These are phyloP conservation scores for Zaprionus capensis DNA, from an alignment of 1,140 invertebrate species.

Conservation along the genomic window DNA sequence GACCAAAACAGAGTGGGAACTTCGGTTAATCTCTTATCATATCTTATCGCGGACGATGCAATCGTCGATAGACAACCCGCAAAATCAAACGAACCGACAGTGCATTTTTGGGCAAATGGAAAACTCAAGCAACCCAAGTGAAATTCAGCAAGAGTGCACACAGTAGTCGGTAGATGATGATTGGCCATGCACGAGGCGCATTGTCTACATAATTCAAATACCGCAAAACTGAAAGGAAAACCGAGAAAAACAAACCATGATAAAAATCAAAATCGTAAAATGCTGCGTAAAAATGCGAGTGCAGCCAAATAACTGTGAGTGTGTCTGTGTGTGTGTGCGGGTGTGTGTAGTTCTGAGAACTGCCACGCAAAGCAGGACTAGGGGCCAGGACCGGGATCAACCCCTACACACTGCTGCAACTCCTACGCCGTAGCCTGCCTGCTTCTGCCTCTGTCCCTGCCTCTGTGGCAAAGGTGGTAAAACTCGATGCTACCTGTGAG, in stretches of 20 bases:
- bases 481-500: conserved; percentile 72
- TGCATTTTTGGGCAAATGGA: background rate
- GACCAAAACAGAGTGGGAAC: background rate
- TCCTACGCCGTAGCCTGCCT: conserved; percentile 60
- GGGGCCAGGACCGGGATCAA: conserved; percentile 33
- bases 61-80: conserved; percentile 42
- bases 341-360: conserved; percentile 40
- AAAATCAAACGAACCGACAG: conserved; percentile 71
- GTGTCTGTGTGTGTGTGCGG: conserved; percentile 24
- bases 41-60: conserved; percentile 53
- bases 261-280: conserved; percentile 79
- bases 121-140: conserved; percentile 5
- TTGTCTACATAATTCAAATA: conserved; percentile 73
- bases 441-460: conserved; percentile 40
- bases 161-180: conserved; percentile 68
- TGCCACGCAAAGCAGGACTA: conserved; percentile 3
- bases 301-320: conserved; percentile 22
- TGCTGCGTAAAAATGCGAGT: conserved; percentile 73
- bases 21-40: background rate
- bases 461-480: conserved; percentile 80
- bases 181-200: conserved; percentile 58
- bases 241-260: conserved; percentile 51
- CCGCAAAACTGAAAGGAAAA: conserved; percentile 49
- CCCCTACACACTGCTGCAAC: conserved; percentile 42
- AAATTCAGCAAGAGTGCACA: conserved; percentile 36